Base-by-base conservation (phyloP, 2,888 invertebrate genomes). In the Andrena flavipes region DNA sequence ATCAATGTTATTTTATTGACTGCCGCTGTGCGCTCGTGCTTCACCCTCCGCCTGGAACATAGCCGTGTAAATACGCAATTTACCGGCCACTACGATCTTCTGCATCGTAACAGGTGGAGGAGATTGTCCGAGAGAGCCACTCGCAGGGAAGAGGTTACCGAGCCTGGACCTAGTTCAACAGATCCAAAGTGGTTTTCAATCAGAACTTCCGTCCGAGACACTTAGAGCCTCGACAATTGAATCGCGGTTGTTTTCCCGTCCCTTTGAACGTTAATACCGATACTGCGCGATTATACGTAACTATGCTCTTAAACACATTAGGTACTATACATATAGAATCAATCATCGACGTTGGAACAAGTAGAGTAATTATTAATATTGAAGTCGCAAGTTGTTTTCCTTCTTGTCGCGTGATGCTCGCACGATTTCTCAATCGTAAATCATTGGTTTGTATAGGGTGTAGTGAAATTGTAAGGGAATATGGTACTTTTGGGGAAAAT, bases 1-100 rank as follows among this genome's bases (percentile, higher is more conserved):
- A 92, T 93, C 91, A 92, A 90, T 92, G 92, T 90, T 91, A 91
- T 90, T 92, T 92, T 92, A 91, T 91, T 90, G 90, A 84, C 86
- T 87, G 73, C 54, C 54, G 67, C 54, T 77, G 86, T 26, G 8
- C 60, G 67, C 64, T 51, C 60, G 29, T 23, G 64, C 16, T 59
- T 72, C 88, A 89, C 88, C 83, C 84, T 83, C 82, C 74, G 76
- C 78, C 72, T 80, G 65, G 82, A 88, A 85, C 88, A 84, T 80
- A 84, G 33, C 70, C 82, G 84, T 84, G 90, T 87, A 88, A 91
- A 89, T 90, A 87, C 87, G 84, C 86, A 83, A 87, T 91, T 91
- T 86, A 84, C 81, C 74, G 78, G 63, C 63, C 73, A 60, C 48
- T 42, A 60, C 73, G 49, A 74, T 85, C 64, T 42, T 65, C 78